phyloP scores from a whole-genome alignment of 2,113 vertebrate species.

The Neofelis nebulosa region DNA sequence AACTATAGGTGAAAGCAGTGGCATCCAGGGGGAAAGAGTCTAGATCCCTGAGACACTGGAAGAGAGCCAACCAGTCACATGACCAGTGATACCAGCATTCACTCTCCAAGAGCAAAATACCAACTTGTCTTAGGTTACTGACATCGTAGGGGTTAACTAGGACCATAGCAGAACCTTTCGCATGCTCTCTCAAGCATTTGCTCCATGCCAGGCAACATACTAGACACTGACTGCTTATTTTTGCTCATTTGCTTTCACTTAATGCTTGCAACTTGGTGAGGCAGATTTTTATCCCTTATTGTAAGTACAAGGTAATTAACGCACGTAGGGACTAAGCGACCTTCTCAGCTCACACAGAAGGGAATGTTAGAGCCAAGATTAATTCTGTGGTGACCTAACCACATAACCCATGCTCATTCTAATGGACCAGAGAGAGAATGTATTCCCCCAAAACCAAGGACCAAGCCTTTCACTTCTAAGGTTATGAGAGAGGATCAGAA shows the following conservation, averaged over 20 bases:
- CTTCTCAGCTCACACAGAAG: background rate
- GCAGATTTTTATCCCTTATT: background rate
- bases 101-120: background rate
- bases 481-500: background rate
- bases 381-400: background rate
- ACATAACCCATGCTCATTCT: background rate
- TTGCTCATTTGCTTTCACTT: background rate
- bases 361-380: background rate
- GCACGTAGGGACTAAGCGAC: background rate
- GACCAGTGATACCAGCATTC: background rate
- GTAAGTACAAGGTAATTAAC: background rate
- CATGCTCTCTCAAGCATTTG: accelerated
- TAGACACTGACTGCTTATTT: background rate
- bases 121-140: background rate
- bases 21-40: background rate
- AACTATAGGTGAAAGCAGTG: background rate
- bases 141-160: background rate
- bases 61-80: background rate
- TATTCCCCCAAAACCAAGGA: background rate
- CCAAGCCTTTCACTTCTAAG: background rate
- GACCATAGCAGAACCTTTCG: background rate
- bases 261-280: background rate
- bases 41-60: background rate
- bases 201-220: background rate
- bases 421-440: background rate